These are phyloP conservation scores for Paracentrotus lividus DNA, from an alignment of 53 echinoderm and acorn worm species.

Conservation along the genomic window DNA sequence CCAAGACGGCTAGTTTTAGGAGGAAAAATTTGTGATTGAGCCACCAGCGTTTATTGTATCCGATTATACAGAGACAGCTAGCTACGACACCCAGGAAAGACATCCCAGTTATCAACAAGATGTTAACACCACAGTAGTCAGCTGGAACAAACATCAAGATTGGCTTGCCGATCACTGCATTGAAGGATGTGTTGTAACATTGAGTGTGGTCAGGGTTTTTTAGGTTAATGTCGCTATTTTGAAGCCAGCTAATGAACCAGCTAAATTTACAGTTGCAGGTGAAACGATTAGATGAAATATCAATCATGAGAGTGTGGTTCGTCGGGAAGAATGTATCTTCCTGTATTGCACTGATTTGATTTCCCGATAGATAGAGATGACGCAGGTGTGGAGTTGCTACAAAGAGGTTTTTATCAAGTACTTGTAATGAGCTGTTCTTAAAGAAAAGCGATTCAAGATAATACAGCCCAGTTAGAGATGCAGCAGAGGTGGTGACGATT, in stretches of 20 bases:
- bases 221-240: background rate
- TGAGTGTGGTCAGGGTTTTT: background rate
- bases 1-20: constrained; percentile 44
- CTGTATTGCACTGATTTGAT: background rate
- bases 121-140: background rate
- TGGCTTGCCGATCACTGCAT: background rate
- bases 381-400: background rate
- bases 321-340: constrained; percentile 23
- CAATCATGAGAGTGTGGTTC: background rate
- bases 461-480: background rate
- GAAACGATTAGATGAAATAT: constrained; percentile 31
- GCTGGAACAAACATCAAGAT: background rate
- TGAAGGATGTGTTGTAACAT: constrained; percentile 45
- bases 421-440: background rate
- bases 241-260: constrained; percentile 5
- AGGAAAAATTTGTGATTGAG: constrained; percentile 52
- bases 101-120: background rate
- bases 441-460: background rate
- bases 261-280: background rate
- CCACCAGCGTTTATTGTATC: constrained; percentile 52
- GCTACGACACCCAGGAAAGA: background rate
- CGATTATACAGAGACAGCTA: background rate
- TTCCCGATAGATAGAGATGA: background rate
- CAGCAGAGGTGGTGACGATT: background rate
- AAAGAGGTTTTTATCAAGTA: background rate